Percentiles rank a stretch among this genome's conserved stretches.
These are phyloP conservation scores for Ceraclea dissimilis DNA, from an alignment of 2,888 invertebrate species.

Conservation along the genomic window DNA sequence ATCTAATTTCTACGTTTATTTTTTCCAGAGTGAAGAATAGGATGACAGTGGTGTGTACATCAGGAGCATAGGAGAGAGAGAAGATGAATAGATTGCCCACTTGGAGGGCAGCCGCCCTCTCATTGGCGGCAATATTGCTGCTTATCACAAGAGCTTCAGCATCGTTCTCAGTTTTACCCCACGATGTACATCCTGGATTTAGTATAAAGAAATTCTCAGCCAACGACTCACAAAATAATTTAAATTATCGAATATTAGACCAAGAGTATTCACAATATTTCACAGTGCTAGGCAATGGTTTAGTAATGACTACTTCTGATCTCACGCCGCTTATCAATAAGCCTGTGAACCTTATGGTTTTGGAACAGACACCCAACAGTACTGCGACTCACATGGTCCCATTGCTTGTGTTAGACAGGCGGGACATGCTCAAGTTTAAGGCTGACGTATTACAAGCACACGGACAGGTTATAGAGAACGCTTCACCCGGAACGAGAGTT, in stretches of 20 bases:
- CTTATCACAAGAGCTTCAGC: conserved; percentile 31
- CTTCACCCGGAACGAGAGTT: conserved; percentile 62
- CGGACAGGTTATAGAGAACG: conserved; percentile 72
- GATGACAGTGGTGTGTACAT: conserved; percentile 20
- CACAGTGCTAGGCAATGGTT: conserved; percentile 78
- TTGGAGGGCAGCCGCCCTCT: conserved; percentile 37
- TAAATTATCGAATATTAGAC: conserved; percentile 61
- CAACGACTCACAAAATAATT: conserved; percentile 47
- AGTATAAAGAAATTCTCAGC: conserved; percentile 72
- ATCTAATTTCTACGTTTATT: no score
- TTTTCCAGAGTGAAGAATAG: conserved; percentile 13
- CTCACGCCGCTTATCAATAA: conserved; percentile 73
- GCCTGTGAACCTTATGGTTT: conserved; percentile 71
- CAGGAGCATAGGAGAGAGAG: conserved; percentile 10
- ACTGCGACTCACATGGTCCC: conserved; percentile 75
- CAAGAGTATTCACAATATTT: conserved; percentile 80
- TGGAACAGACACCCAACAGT: conserved; percentile 73
- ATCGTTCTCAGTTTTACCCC: conserved; percentile 65
- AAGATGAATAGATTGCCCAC: conserved; percentile 33
- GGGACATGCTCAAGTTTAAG: conserved; percentile 74
- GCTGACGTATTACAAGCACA: conserved; percentile 52
- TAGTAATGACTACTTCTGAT: conserved; percentile 86
- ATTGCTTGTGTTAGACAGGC: conserved; percentile 74
- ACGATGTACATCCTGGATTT: conserved; percentile 85
- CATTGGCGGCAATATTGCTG: conserved; percentile 29